Evolutionary conservation across 2,888 invertebrate genomes (phyloP).

Genomic region (Drosophila nigricruria): DNA sequence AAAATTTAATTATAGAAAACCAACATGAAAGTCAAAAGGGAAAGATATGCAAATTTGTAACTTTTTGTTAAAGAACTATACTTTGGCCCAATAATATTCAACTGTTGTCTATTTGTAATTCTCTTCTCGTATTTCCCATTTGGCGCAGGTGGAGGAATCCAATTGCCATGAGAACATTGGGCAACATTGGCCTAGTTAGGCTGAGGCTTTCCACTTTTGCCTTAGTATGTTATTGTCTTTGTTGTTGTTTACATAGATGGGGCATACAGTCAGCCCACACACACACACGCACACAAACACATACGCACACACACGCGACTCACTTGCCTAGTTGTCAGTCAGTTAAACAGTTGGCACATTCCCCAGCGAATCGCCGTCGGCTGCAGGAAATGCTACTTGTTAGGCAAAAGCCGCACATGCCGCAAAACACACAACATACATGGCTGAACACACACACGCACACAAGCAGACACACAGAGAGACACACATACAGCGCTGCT

Average conservation of each 20-base stretch:
- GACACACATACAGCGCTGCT: constrained; percentile 20
- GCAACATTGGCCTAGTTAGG: constrained; percentile 15
- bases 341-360: constrained; percentile 69
- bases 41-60: neutral
- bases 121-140: constrained; percentile 16
- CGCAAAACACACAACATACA: constrained; percentile 52
- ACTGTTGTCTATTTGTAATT: constrained; percentile 12
- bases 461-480: constrained; percentile 3
- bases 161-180: constrained; percentile 22
- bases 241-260: constrained; percentile 24
- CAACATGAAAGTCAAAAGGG: neutral
- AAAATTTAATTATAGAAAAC: neutral
- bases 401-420: constrained; percentile 63
- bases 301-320: constrained; percentile 18
- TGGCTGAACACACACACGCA: constrained; percentile 9
- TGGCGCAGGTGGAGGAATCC: constrained; percentile 14
- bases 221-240: constrained; percentile 15
- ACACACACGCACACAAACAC: constrained; percentile 1
- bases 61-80: neutral
- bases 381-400: constrained; percentile 72
- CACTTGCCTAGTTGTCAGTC: constrained; percentile 64
- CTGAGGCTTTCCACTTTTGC: neutral
- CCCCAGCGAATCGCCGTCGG: constrained; percentile 59
- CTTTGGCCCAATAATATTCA: neutral
- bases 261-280: neutral